Evolutionary conservation across 2,113 vertebrate species (phyloP).

Genomic region (Vidua macroura): DNA sequence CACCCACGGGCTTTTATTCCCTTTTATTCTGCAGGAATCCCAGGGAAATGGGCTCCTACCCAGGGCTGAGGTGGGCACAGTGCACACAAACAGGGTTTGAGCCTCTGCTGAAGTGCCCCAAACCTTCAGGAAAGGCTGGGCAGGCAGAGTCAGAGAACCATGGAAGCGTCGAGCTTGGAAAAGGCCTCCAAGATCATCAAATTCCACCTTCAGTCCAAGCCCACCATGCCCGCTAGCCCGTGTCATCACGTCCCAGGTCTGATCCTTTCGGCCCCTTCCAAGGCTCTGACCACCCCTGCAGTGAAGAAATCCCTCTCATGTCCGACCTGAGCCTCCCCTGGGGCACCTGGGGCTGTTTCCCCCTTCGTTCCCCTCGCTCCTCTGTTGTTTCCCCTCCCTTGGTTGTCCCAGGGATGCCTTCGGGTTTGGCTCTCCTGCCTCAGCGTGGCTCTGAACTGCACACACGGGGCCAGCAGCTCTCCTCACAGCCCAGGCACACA

Average conservation of each 20-base stretch:
- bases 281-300: neutral
- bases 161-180: neutral
- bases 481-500: neutral
- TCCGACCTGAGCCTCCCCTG: neutral
- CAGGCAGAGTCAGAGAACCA: neutral
- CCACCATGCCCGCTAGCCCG: neutral
- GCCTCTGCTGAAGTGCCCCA: accelerated
- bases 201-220: accelerated
- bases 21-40: neutral
- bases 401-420: too few relatives aligned
- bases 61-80: neutral
- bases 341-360: neutral
- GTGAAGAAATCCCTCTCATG: neutral
- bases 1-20: accelerated
- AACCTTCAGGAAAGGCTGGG: neutral
- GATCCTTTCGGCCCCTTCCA: neutral
- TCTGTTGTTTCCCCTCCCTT: too few relatives aligned
- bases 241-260: accelerated
- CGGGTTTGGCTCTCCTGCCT: neutral
- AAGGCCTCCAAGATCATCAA: too few relatives aligned
- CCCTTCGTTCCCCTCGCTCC: too few relatives aligned
- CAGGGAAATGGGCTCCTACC: accelerated
- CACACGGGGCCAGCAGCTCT: neutral
- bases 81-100: neutral
- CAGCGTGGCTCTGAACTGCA: neutral